Evolutionary conservation across 2,113 vertebrate species (phyloP), one percentile per base, ranked within the genome.

Genomic region (Lontra canadensis): DNA sequence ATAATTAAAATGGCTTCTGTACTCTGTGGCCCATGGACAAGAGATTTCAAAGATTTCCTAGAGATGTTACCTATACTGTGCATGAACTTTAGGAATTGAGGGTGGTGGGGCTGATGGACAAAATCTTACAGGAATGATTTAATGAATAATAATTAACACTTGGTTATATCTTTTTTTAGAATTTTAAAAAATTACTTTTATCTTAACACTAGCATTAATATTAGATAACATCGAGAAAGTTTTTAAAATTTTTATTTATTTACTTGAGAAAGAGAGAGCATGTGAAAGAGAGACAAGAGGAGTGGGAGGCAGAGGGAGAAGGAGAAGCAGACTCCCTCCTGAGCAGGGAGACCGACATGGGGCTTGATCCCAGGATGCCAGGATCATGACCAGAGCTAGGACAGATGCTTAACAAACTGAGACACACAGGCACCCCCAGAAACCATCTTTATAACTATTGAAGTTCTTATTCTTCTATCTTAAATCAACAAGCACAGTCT

Each of bases 91-190:
- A 12, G 47, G 0, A 31, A 42, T 0, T 59, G 8, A 42, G 12
- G 5, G 3, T 49, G 6, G 23, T 39, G 2, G 36, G 0, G 2
- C 42, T 47, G 15, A 11, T 59, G 34, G 42, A 31, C 8, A 23
- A 81, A 67, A 49, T 57, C 21, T 47, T 36, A 10, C 21, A 61
- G 20, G 7, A 29, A n/a, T 20, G 1, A 17, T 74, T 82, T 59
- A 74, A 67, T 23, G 1, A 74, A 47, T 26, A 86, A 42, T 49
- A 44, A 8, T 71, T 90, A 65, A 26, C 1, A 13, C 11, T 47
- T 67, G 18, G 11, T 74, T 67, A 5, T 17, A 86, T 4, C n/a
- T 34, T 31, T 89, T 87, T 26, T 23, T 79, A 36, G 36, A 4
- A 85, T 39, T 23, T 23, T 74, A 8, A 26, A 61, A 61, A 61